Conservation (phyloP, 2,113 vertebrate species). For the Nothocercus julius region DNA sequence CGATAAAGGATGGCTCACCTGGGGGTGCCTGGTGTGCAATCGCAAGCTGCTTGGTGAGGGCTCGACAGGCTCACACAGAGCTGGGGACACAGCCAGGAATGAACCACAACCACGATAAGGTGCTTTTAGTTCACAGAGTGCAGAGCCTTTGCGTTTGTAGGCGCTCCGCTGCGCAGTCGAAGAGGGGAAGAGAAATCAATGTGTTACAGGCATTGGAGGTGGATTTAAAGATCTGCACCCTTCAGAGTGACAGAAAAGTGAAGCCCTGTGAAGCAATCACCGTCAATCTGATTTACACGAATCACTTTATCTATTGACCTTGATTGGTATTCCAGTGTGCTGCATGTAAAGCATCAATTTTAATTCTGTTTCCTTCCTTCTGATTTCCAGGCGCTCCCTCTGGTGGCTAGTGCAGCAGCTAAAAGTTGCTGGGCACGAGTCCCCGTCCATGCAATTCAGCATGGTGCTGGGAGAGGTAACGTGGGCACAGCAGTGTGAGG, state of each 20-base stretch:
- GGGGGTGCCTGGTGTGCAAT: not conserved
- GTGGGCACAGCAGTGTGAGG: not conserved
- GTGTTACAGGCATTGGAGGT: not conserved
- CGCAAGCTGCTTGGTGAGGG: not conserved
- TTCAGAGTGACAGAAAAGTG: not conserved
- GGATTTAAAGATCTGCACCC: not conserved
- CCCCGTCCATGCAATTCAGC: rapidly evolving
- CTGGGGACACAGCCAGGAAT: not conserved
- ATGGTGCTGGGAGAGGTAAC: rapidly evolving
- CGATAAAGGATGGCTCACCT: rapidly evolving
- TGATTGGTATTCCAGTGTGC: not conserved
- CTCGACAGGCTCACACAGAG: not conserved
- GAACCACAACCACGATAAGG: not conserved
- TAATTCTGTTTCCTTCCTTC: rapidly evolving
- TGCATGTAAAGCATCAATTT: not conserved
- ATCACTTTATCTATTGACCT: slow-evolving; percentile 25
- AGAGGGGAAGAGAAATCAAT: not conserved
- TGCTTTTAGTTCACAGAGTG: not conserved
- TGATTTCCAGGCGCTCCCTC: slow-evolving; percentile 13
- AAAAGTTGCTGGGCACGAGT: rapidly evolving
- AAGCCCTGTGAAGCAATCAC: not conserved
- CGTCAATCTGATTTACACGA: not conserved
- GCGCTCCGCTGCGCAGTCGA: not conserved
- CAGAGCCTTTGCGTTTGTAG: not conserved
- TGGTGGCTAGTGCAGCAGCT: not conserved